Base-by-base conservation (phyloP, 2,113 vertebrate species). In the Ochotona curzoniae region DNA sequence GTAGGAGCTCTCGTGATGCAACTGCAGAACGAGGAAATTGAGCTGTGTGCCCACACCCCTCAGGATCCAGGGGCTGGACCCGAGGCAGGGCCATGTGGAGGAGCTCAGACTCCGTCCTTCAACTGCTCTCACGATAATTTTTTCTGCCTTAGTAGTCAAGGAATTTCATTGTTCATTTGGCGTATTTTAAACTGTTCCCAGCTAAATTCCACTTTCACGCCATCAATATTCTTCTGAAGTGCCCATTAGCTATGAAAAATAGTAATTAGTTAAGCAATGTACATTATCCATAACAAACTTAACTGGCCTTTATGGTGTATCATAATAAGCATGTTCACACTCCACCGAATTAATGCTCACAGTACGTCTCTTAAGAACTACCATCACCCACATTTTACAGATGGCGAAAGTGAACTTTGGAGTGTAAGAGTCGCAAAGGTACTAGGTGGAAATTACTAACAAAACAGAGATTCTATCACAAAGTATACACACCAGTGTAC, bases 161-260 rank as follows among this genome's bases (percentile, higher is more conserved):
- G 0, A 17, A 78, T 79, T 38, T 61, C 38, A 64, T 66, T 38
- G 78, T 5, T 75, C 83, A 49, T 7, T 8, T 78, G n/a, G 35
- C 21, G 85, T 57, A 73, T 80, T 94, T 89, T 76, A 38, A 74
- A 35, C 14, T 44, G 4, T 82, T 91, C 81, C 47, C 20, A 47
- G 28, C 76, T 15, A 94, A 85, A 74, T n/a, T 83, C 28, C 17
- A 81, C 32, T 47, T 69, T 83, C 30, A 44, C 51, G 49, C 2
- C 44, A 90, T 87, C 32, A 70, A 44, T 35, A 88, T 49, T 86
- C 51, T 91, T 49, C 23, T 63, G 44, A 51, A 86, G 91, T 83
- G 26, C 18, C 5, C 44, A 83, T 13, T 79, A 81, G 30, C 64
- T 44, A 67, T 44, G 74, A 87, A 90, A 17, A 76, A 81, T 1